Base-by-base conservation (phyloP, 2,888 invertebrate species). In the Pseudococcus viburni region DNA sequence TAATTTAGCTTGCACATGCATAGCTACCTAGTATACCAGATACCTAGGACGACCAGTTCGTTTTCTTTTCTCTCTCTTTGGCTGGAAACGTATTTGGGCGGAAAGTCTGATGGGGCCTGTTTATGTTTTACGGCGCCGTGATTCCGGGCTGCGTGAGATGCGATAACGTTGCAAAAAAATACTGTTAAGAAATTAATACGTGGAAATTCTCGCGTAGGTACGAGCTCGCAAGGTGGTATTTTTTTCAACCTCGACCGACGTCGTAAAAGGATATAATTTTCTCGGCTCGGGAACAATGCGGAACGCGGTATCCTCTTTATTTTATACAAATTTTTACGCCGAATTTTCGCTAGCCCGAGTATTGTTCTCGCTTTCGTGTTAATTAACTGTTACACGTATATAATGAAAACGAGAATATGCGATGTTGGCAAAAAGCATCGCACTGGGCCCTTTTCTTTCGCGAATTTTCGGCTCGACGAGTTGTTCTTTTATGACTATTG, bases 321-420 rank as follows among this genome's bases (percentile, higher is more conserved):
- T 73, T 73, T 73, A 73, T 73, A 73, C 33, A 73, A 73, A 73
- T 73, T 73, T 73, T 73, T 73, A 73, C 68, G 68, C 33, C 68
- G 68, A 73, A 73, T 73, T 73, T 73, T 73, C 68, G 26, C 68
- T 15, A 33, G 33, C 68, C 26, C 33, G n/a, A 73, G 68, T 33
- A 73, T 73, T 73, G 68, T 73, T 73, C 26, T 73, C 26, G 26
- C 15, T 73, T 73, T 33, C 68, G 15, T 73, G 68, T 73, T 73
- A 73, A 73, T 73, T 73, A 73, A 73, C 68, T 73, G 68, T 33
- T 73, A 73, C 68, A 33, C 33, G 33, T 73, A 73, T 73, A 73
- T 73, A 73, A 33, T 73, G 68, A 73, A 73, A 68, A 73, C 15
- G 22, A 73, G 68, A 73, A 73, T 73, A 73, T n/a, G 68, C 68